Conservation (phyloP, 2,797 vertebrate species). For the Hylomyscus alleni region DNA sequence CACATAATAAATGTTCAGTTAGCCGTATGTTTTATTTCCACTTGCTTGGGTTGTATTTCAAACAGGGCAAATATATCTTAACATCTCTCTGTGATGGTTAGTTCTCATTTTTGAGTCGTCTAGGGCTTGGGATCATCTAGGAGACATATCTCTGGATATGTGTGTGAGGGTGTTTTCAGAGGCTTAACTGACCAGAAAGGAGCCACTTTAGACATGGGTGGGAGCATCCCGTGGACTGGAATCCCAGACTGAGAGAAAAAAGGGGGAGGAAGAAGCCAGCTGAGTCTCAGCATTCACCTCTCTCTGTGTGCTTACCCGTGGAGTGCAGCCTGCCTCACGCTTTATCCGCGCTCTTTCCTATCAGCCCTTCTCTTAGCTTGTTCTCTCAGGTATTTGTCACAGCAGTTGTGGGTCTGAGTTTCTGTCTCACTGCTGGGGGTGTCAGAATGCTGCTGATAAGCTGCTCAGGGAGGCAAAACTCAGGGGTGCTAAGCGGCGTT, state of each 20-base stretch:
- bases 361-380: not conserved
- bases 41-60: slow-evolving; percentile 57
- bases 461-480: not conserved
- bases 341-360: not conserved
- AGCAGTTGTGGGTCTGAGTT: not conserved
- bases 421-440: not conserved
- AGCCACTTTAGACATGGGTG: not conserved
- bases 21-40: slow-evolving; percentile 47
- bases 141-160: not conserved
- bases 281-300: not conserved
- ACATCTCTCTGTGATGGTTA: not conserved
- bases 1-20: slow-evolving; percentile 32
- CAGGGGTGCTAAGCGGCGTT: not conserved
- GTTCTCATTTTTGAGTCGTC: not conserved
- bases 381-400: not conserved
- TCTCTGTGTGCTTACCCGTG: not conserved
- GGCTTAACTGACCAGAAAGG: not conserved
- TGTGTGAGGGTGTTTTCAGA: not conserved
- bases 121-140: not conserved
- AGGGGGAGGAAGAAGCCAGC: not conserved
- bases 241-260: not conserved
- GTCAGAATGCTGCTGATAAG: not conserved
- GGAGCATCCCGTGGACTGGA: not conserved
- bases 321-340: not conserved
- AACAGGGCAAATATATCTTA: slow-evolving; percentile 27